phyloP scores from a whole-genome alignment of 2,888 invertebrate species.

The Patella depressa region DNA sequence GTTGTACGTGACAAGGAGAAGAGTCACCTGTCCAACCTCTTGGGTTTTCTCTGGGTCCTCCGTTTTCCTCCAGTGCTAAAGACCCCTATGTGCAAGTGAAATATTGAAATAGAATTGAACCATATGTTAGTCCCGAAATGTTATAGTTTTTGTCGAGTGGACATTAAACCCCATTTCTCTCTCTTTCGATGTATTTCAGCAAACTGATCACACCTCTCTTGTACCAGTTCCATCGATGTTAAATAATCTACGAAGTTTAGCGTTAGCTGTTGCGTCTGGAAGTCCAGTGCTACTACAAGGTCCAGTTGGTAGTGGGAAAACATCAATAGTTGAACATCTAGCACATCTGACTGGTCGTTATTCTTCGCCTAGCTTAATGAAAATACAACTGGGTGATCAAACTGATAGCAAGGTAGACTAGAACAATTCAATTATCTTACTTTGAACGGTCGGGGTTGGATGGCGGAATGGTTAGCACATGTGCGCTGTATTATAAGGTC shows the following conservation, averaged over 20 bases:
- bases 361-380: constrained; percentile 76
- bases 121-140: too few relatives aligned
- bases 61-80: too few relatives aligned
- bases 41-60: too few relatives aligned
- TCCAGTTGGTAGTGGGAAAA: constrained; percentile 95
- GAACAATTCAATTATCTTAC: neutral
- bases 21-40: too few relatives aligned
- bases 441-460: too few relatives aligned
- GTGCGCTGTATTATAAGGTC: too few relatives aligned
- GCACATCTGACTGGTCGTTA: constrained; percentile 82
- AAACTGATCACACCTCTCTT: constrained; percentile 59
- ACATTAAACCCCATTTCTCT: neutral
- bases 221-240: constrained; percentile 82
- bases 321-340: constrained; percentile 87
- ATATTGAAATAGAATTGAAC: too few relatives aligned
- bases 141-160: neutral
- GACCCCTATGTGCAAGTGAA: too few relatives aligned
- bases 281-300: constrained; percentile 79
- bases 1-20: too few relatives aligned
- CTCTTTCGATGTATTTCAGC: neutral
- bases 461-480: too few relatives aligned
- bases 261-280: constrained; percentile 82
- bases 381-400: constrained; percentile 96
- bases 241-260: constrained; percentile 79
- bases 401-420: constrained; percentile 86